A percentile compares a stretch with the other conserved stretches of the same genome.
These are phyloP conservation scores for Stratiomys singularior DNA, from an alignment of 2,888 invertebrate genomes.

Conservation along the genomic window DNA sequence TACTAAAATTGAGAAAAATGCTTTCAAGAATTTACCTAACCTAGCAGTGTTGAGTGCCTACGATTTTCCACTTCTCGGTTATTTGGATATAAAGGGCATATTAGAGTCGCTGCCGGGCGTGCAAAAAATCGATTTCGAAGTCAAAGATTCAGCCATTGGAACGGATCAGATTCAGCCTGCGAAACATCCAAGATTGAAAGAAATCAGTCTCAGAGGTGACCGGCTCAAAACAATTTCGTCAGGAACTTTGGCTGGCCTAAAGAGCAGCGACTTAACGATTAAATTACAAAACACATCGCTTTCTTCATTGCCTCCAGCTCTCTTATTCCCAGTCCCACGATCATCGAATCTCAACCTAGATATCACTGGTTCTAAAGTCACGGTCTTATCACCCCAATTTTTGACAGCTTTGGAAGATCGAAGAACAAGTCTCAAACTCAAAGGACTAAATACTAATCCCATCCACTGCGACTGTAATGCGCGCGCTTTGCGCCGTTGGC, in stretches of 20 bases:
- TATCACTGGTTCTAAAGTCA: slow-evolving; percentile 80
- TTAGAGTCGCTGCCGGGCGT: slow-evolving; percentile 79
- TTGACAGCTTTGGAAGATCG: slow-evolving; percentile 84
- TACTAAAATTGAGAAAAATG: slow-evolving; percentile 82
- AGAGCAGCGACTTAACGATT: slow-evolving; percentile 77
- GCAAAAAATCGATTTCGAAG: slow-evolving; percentile 83
- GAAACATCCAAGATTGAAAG: slow-evolving; percentile 80
- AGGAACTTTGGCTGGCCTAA: slow-evolving; percentile 84
- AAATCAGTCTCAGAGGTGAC: slow-evolving; percentile 79
- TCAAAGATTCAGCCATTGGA: slow-evolving; percentile 84
- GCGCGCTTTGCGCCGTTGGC: slow-evolving; percentile 81
- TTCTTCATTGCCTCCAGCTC: slow-evolving; percentile 78
- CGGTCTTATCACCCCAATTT: slow-evolving; percentile 80
- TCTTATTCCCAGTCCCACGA: slow-evolving; percentile 87
- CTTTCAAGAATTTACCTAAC: slow-evolving; percentile 78
- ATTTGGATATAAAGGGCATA: slow-evolving; percentile 86
- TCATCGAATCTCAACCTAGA: slow-evolving; percentile 84
- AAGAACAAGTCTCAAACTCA: slow-evolving; percentile 77
- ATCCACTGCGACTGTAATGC: slow-evolving; percentile 88
- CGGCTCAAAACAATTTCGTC: slow-evolving; percentile 82
- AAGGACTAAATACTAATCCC: slow-evolving; percentile 82
- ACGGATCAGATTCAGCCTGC: slow-evolving; percentile 83
- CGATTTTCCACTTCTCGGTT: slow-evolving; percentile 82
- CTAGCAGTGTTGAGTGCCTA: slow-evolving; percentile 77
- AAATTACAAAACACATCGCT: slow-evolving; percentile 84